Base-by-base conservation (phyloP, 2,888 invertebrate species). In the Charanyca ferruginea region DNA sequence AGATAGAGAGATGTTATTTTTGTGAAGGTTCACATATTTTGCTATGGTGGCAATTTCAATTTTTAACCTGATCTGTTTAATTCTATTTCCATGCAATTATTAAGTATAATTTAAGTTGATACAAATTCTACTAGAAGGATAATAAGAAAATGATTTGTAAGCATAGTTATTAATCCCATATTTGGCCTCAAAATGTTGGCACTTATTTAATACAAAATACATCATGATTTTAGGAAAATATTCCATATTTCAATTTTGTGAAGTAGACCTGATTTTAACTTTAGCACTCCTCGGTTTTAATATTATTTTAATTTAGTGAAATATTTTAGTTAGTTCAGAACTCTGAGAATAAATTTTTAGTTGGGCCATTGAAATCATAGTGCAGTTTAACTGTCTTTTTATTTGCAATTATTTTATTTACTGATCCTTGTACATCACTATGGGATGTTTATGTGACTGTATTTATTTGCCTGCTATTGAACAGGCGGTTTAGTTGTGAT, bases 401-500 rank as follows among this genome's bases (percentile, higher is more conserved):
- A 75, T 70, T 74, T 80, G 65, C 76, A 64, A 73, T 58, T 64
- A 65, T 55, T 42, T 69, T 63, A 65, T 71, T 71, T 73, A 69
- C 57, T 47, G 41, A 59, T 71, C 51, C 61, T 76, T 65, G 23
- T 51, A 71, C 62, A 70, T 83, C 59, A 77, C 72, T 63, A 59
- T 69, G 73, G 81, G 75, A 79, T 61, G 73, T 72, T n/a, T 77
- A 57, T 75, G 77, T 80, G 81, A 83, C 77, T 85, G 86, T 90
- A 92, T 93, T 93, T 93, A 93, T 92, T 93, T 89, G 88, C 86
- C 92, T 92, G 91, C 87, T 53, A 62, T 69, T 52, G 54, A 79
- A 77, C 90, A 86, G 94, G 91, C 83, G 84, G 87, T 94, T 95
- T 93, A 94, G 95, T 95, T 95, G 95, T 95, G 95, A 95, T 95